Conservation (phyloP, 2,888 invertebrate species). For the Timema cristinae region DNA sequence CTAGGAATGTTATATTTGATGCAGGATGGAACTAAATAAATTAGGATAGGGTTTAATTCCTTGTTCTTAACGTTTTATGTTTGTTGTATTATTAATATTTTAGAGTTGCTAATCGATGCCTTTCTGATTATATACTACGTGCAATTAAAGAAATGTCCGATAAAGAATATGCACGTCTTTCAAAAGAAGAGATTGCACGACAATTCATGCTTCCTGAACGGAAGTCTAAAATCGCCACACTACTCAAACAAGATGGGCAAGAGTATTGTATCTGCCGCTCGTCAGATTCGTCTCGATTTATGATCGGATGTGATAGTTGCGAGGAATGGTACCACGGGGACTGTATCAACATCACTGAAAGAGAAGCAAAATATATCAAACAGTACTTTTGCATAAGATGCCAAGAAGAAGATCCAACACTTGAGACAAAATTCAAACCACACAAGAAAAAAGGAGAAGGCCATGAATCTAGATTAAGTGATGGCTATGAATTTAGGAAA, state of each 20-base stretch:
- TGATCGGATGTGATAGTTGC: constrained; percentile 97
- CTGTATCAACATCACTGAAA: constrained; percentile 91
- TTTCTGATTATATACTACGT: too few relatives aligned
- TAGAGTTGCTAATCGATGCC: too few relatives aligned
- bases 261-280: constrained; percentile 94
- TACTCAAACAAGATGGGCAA: constrained; percentile 84
- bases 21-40: too few relatives aligned
- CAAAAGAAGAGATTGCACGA: constrained; percentile 81
- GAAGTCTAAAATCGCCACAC: constrained; percentile 83
- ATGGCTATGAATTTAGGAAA: too few relatives aligned
- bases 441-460: constrained; percentile 35
- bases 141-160: too few relatives aligned
- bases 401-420: constrained; percentile 73
- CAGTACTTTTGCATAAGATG: constrained; percentile 89
- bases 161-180: too few relatives aligned
- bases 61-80: too few relatives aligned
- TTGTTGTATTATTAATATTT: too few relatives aligned
- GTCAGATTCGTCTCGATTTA: constrained; percentile 90
- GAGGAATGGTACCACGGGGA: constrained; percentile 99
- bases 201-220: constrained; percentile 85
- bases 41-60: too few relatives aligned
- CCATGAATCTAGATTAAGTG: too few relatives aligned
- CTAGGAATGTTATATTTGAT: too few relatives aligned
- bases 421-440: constrained; percentile 49
- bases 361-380: constrained; percentile 88